Percentiles rank a stretch among this genome's conserved stretches.
phyloP scores from a whole-genome alignment of 2,113 vertebrate genomes.

The Calypte anna region DNA sequence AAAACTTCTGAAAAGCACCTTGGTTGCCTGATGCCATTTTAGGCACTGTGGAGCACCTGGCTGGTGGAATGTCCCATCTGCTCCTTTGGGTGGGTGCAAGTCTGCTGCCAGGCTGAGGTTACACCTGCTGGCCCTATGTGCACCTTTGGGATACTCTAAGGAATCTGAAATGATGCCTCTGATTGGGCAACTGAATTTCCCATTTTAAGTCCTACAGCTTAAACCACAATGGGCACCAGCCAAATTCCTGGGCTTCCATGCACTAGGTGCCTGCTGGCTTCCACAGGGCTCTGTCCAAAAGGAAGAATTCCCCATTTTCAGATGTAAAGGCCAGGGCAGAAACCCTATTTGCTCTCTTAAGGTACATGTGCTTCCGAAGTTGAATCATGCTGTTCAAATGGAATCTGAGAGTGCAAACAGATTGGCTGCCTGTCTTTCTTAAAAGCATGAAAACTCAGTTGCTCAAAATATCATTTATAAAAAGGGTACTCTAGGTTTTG shows the following conservation, averaged over 20 bases:
- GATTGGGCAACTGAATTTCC: not conserved
- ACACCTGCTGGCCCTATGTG: not conserved
- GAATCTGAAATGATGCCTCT: not conserved
- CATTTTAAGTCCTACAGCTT: not conserved
- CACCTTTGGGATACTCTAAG: not conserved
- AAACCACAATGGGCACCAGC: not conserved
- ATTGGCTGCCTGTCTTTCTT: slow-evolving; percentile 16
- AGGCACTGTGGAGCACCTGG: not conserved
- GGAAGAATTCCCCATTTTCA: not conserved
- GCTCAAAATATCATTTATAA: slow-evolving; percentile 14
- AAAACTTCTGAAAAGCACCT: not conserved
- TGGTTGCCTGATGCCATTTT: fast-evolving
- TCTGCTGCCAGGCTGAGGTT: not conserved
- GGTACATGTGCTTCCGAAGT: slow-evolving; percentile 8
- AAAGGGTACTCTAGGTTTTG: slow-evolving; percentile 12
- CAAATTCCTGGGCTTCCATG: not conserved
- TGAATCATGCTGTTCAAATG: slow-evolving; percentile 18
- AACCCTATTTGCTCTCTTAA: not conserved
- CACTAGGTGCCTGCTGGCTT: not conserved
- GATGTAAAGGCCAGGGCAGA: not conserved
- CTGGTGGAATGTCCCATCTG: not conserved
- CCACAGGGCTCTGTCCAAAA: not conserved
- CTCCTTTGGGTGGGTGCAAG: not conserved
- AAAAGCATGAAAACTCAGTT: slow-evolving; percentile 22
- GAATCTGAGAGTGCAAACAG: slow-evolving; percentile 37